Percentiles rank a stretch among this genome's conserved stretches.
Evolutionary conservation across 1,140 invertebrate genomes (phyloP).

Genomic region (Stenopsyche tienmushanensis): DNA sequence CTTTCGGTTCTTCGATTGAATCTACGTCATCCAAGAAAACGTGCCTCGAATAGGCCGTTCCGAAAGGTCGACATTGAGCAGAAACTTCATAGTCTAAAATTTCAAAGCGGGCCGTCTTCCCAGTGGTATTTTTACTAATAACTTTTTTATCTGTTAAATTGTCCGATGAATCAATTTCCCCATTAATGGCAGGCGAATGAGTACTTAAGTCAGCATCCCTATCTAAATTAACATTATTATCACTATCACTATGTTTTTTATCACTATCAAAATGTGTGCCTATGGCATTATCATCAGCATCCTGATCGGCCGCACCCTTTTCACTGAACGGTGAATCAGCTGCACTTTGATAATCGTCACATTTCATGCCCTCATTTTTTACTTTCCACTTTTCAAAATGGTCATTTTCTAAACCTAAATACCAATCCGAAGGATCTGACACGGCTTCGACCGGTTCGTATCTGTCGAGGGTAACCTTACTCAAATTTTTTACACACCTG

Average conservation of each 20-base stretch:
- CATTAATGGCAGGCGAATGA: conserved; percentile 18
- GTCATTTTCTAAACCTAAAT: conserved; percentile 37
- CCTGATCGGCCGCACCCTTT: conserved; percentile 4
- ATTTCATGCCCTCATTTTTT: conserved; percentile 26
- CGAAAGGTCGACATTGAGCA: background rate
- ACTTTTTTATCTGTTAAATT: conserved; percentile 21
- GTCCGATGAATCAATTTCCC: conserved; percentile 12
- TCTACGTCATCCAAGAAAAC: background rate
- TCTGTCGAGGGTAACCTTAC: conserved; percentile 45
- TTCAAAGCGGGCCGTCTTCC: conserved; percentile 42
- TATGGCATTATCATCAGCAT: background rate
- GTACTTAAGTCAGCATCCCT: conserved; percentile 27
- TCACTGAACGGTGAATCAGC: conserved; percentile 38
- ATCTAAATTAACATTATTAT: conserved; percentile 36
- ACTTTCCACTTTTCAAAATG: conserved; percentile 45
- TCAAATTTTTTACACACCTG: conserved; percentile 50
- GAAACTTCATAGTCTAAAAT: background rate
- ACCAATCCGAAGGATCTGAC: conserved; percentile 44
- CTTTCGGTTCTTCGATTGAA: background rate
- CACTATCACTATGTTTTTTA: conserved; percentile 30
- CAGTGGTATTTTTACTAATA: background rate
- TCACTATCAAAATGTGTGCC: conserved; percentile 20
- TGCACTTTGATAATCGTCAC: conserved; percentile 31
- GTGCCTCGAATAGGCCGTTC: background rate
- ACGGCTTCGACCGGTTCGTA: conserved; percentile 47